A percentile compares a stretch with the other conserved stretches of the same genome.
Evolutionary conservation across 2,888 invertebrate genomes (phyloP).

Genomic region (Ophioninae sp.): DNA sequence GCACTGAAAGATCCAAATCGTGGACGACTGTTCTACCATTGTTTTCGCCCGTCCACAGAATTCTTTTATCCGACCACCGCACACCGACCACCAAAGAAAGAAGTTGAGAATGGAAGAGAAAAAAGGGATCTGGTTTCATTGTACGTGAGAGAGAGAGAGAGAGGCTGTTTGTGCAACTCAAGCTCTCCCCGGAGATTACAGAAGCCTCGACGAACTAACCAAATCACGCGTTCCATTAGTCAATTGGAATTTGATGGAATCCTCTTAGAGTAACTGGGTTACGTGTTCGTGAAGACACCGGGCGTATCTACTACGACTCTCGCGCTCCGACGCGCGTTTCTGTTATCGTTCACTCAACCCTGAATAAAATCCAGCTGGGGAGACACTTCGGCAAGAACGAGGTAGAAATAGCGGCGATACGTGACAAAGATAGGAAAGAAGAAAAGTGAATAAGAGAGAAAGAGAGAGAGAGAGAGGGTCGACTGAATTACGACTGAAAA

Average conservation of each 20-base stretch:
- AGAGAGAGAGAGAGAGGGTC: slow-evolving; percentile 4
- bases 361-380: slow-evolving; percentile 41
- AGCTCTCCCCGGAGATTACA: neutral
- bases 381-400: slow-evolving; percentile 26
- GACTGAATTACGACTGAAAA: slow-evolving; percentile 6
- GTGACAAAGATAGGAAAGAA: slow-evolving; percentile 16
- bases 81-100: neutral
- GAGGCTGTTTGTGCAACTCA: neutral
- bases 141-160: neutral
- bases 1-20: neutral
- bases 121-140: slow-evolving; percentile 2
- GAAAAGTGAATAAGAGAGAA: slow-evolving; percentile 1
- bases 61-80: slow-evolving; percentile 1
- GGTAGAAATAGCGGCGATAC: slow-evolving; percentile 29
- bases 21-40: slow-evolving; percentile 19
- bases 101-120: neutral
- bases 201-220: slow-evolving; percentile 39
- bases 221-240: slow-evolving; percentile 52
- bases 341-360: slow-evolving; percentile 56
- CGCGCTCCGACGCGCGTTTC: slow-evolving; percentile 12
- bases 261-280: slow-evolving; percentile 56
- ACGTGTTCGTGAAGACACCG: slow-evolving; percentile 20
- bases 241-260: slow-evolving; percentile 59
- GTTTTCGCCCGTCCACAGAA: slow-evolving; percentile 22
- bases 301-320: neutral